Base-by-base conservation (phyloP, 1,140 invertebrate species). In the Lasioglossum baleicum region DNA sequence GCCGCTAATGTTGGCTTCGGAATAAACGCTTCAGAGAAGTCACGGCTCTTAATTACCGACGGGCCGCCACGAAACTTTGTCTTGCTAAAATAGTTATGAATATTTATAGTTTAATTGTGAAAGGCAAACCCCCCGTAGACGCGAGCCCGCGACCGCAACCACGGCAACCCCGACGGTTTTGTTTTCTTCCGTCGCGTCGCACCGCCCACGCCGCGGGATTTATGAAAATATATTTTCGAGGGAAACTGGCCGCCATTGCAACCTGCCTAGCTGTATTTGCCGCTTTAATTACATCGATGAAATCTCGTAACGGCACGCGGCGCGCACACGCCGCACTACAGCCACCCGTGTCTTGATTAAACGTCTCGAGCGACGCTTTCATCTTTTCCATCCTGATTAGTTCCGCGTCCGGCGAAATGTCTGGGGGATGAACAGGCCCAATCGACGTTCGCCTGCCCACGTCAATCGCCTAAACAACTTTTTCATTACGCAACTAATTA, bases 51-150 rank as follows among this genome's bases (percentile, higher is more conserved):
- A 80, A 80, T 66, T 80, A 80, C 70, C 77, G 20, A 26, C 51
- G 48, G n/a, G 48, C 76, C 60, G 40, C 63, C 70, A 26, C 51
- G 40, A 60, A 79, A 74, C 69, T 73, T 79, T 66, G 63, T 74
- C 70, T 61, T 67, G 71, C 40, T 75, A 42, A 80, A 74, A 75
- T 73, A 79, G 69, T 73, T 79, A 79, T 79, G 69, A 79, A 79
- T 79, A 79, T 79, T 79, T 79, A 79, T 79, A 65, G 76, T 79
- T 73, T 65, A 79, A 73, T 79, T 79, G 69, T 35, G 69, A 65
- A 66, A 73, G 61, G 64, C 69, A 65, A 65, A 56, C 61, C n/a
- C n/a, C n/a, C n/a, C 40, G 58, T 11, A 31, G 63, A 40, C 15
- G 48, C 53, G 5, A 35, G 5, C 35, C 35, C 35, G 6, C 51